A percentile compares a stretch with the other conserved stretches of the same genome.
Evolutionary conservation across 2,113 vertebrate species (phyloP).

Genomic region (Capreolus pygargus): DNA sequence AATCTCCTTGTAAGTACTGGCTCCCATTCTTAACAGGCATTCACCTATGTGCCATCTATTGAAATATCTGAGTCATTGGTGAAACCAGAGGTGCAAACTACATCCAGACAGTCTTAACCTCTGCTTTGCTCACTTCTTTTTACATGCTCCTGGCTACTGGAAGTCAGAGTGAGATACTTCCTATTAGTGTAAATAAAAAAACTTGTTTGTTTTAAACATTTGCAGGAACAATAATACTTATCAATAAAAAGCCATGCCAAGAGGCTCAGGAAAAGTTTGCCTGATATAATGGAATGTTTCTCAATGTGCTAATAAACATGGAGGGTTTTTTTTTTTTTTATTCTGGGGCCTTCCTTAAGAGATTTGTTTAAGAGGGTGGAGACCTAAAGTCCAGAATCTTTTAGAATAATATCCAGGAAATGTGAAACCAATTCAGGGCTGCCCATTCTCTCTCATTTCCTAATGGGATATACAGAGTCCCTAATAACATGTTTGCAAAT

Average conservation of each 20-base stretch:
- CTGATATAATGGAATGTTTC: neutral
- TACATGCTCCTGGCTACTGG: neutral
- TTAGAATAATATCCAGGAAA: neutral
- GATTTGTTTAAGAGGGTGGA: neutral
- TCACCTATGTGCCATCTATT: conserved; percentile 37
- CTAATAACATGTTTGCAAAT: conserved; percentile 26
- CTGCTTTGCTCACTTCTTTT: neutral
- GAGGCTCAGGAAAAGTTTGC: neutral
- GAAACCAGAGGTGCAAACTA: conserved; percentile 11
- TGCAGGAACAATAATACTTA: neutral
- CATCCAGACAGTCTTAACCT: neutral
- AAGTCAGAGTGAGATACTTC: neutral
- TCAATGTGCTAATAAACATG: neutral
- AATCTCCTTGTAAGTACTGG: conserved; percentile 47
- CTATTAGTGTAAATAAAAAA: neutral
- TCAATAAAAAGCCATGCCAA: neutral
- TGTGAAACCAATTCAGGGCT: neutral
- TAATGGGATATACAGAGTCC: neutral
- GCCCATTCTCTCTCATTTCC: neutral
- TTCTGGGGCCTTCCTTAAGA: neutral
- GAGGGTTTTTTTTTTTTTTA: neutral
- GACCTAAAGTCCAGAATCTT: neutral
- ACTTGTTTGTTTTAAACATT: neutral
- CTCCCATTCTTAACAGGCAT: conserved; percentile 28
- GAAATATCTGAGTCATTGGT: conserved; percentile 51